Evolutionary conservation across 2,113 vertebrate species (phyloP), one percentile per base, ranked within the genome.

Genomic region (Aviceda subcristata): DNA sequence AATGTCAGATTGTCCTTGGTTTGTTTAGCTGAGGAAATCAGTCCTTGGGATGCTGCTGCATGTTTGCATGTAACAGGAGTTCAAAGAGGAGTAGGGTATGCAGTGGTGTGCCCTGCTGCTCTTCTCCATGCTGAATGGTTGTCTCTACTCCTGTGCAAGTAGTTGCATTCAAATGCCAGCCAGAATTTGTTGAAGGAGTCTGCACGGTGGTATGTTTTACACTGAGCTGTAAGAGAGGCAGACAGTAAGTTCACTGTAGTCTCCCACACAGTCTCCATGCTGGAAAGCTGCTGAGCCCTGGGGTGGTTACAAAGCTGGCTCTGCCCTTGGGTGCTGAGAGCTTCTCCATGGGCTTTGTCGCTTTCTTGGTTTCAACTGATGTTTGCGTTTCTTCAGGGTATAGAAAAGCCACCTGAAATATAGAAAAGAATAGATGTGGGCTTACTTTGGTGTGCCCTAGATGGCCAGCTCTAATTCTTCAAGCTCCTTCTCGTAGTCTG

Each of bases 41-140:
- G 72, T 73, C 38, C 69, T 68, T 69, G 53, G 72, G 76, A 19
- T 83, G 64, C 39, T 56, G 38, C 68, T 64, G 48, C 3, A 0
- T 57, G 19, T 68, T 17, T 19, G 62, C 57, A 38, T 0, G 0
- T 41, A 76, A 23, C 1, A 0, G 39, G 48, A 80, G 11, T 72
- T 67, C 53, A 12, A n/a, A 45, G 79, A 76, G 57, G 43, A 79
- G 66, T 10, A 7, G 11, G 7, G 11, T 50, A 6, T 18, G 20
- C 39, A 7, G 27, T 62, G 64, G 19, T 39, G 56, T 56, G 39
- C 30, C 39, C 43, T 83, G 4, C 46, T 92, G 56, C 53, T 77
- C 29, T 69, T 64, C n/a, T 26, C 26, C 36, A 6, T 2, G 3
- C 62, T 67, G n/a, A 48, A 41, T 11, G 21, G 32, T 39, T 83